Evolutionary conservation across 2,888 invertebrate species (phyloP).

Genomic region (Drosophila longiperda): DNA sequence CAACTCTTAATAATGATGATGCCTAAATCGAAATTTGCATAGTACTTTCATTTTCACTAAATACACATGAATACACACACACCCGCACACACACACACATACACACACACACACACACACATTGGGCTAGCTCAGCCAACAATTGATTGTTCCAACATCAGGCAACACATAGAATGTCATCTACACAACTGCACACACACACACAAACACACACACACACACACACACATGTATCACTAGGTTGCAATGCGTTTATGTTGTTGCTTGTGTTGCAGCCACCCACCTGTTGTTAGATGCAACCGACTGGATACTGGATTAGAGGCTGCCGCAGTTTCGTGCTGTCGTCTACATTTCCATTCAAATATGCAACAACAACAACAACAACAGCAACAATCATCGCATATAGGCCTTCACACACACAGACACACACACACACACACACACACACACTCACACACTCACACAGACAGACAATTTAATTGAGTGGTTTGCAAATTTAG

Average conservation of each 20-base stretch:
- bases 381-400: slow-evolving; percentile 46
- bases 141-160: slow-evolving; percentile 40
- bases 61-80: slow-evolving; percentile 13
- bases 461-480: slow-evolving; percentile 44
- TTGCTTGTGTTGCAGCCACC: slow-evolving; percentile 46
- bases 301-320: slow-evolving; percentile 76
- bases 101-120: not conserved
- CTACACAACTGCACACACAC: slow-evolving; percentile 15
- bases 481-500: slow-evolving; percentile 70
- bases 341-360: slow-evolving; percentile 56
- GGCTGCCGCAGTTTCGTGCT: slow-evolving; percentile 39
- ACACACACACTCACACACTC: slow-evolving; percentile 21
- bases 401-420: slow-evolving; percentile 52
- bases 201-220: slow-evolving; percentile 26
- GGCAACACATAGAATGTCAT: slow-evolving; percentile 14
- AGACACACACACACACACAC: slow-evolving; percentile 31
- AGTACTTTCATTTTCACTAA: slow-evolving; percentile 69
- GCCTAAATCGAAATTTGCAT: slow-evolving; percentile 74
- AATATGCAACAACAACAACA: slow-evolving; percentile 54
- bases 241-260: slow-evolving; percentile 30
- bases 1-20: slow-evolving; percentile 41
- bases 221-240: slow-evolving; percentile 26
- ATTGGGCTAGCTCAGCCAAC: slow-evolving; percentile 26
- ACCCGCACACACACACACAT: slow-evolving; percentile 1
- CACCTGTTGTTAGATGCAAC: slow-evolving; percentile 70